Conservation (phyloP, 1,140 invertebrate genomes). For the Oscheius sp. region DNA sequence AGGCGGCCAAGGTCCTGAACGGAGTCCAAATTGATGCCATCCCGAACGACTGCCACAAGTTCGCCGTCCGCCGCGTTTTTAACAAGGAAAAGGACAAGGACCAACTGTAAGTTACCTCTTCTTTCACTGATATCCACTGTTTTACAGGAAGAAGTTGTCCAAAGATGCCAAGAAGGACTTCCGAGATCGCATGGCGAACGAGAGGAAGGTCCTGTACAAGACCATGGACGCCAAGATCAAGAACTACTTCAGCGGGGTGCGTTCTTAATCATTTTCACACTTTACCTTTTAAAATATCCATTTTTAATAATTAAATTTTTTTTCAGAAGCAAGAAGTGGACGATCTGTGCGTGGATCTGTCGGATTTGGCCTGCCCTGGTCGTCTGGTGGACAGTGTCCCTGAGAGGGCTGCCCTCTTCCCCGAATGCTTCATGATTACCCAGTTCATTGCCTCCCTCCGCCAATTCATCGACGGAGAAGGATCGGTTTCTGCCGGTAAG, state of each 20-base stretch:
- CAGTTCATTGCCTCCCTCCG: slow-evolving; percentile 22
- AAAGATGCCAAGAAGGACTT: not conserved
- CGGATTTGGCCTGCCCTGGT: not conserved
- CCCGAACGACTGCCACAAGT: not conserved
- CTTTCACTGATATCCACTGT: not conserved
- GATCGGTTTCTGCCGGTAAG: not conserved
- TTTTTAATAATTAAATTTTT: not conserved
- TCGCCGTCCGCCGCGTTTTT: not conserved
- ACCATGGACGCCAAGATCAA: not conserved
- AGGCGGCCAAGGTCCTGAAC: not conserved
- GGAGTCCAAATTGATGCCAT: not conserved
- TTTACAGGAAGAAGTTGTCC: not conserved
- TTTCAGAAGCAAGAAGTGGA: not conserved
- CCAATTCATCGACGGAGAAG: not conserved
- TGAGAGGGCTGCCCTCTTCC: not conserved
- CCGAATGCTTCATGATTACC: slow-evolving; percentile 19
- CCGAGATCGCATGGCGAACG: not conserved
- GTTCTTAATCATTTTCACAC: no score
- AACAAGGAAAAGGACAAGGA: not conserved
- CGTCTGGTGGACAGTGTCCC: not conserved
- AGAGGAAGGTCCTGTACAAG: not conserved
- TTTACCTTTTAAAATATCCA: not conserved
- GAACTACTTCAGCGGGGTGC: not conserved
- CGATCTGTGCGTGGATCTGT: not conserved
- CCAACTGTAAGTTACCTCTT: not conserved